phyloP scores from a whole-genome alignment of 2,888 invertebrate species.

The Pyrgus malvae region DNA sequence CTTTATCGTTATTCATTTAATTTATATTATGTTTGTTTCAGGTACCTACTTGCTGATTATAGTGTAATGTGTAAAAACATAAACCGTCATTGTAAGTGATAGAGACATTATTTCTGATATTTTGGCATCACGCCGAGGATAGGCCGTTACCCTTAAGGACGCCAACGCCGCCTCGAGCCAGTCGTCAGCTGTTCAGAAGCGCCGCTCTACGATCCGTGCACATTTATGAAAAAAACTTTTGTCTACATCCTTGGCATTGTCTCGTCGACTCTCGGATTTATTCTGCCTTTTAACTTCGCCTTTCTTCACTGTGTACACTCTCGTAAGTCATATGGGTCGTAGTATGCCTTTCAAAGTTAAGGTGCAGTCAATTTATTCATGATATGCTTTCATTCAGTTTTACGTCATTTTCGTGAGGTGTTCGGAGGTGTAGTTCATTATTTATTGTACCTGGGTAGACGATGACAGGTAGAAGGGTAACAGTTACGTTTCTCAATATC shows the following conservation, averaged over 20 bases:
- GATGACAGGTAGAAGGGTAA: too few species aligned
- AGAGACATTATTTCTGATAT: neutral
- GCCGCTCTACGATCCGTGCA: slow-evolving; percentile 57
- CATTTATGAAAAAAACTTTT: slow-evolving; percentile 80
- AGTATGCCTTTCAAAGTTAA: slow-evolving; percentile 6
- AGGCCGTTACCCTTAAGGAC: slow-evolving; percentile 40
- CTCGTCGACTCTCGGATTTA: slow-evolving; percentile 55
- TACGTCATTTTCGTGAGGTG: too few species aligned
- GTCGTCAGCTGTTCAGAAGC: slow-evolving; percentile 70
- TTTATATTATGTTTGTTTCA: too few species aligned
- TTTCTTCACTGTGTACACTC: slow-evolving; percentile 24
- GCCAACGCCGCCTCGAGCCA: slow-evolving; percentile 60
- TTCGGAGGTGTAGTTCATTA: too few species aligned
- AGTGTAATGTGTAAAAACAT: too few species aligned
- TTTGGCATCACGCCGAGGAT: slow-evolving; percentile 14
- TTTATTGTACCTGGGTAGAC: neutral
- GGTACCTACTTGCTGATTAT: too few species aligned
- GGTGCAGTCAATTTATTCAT: slow-evolving; percentile 13
- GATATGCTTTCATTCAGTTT: slow-evolving; percentile 10
- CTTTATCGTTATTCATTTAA: too few species aligned
- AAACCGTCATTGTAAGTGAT: neutral
- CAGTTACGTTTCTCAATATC: too few species aligned
- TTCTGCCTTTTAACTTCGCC: slow-evolving; percentile 46
- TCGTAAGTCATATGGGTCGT: slow-evolving; percentile 11
- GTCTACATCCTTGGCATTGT: slow-evolving; percentile 68